Percentiles rank a stretch among this genome's conserved stretches.
These are phyloP conservation scores for Podarcis siculus DNA, from an alignment of 2,797 vertebrate species.

Conservation along the genomic window DNA sequence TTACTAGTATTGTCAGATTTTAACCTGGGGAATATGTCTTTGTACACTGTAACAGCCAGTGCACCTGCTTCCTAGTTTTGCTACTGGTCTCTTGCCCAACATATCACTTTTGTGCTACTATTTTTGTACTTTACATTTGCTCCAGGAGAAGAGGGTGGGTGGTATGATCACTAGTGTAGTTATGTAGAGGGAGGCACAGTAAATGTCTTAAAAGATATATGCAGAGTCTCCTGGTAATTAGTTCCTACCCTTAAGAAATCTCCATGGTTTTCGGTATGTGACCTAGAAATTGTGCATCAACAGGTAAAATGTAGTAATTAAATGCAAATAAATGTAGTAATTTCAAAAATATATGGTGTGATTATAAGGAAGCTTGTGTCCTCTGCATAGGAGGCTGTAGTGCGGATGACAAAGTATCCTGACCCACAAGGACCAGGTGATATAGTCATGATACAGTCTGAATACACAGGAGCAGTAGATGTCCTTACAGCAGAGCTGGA, in stretches of 20 bases:
- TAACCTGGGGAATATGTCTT: not conserved
- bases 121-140: no score
- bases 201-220: not conserved
- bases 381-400: slow-evolving; percentile 65
- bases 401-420: slow-evolving; percentile 77
- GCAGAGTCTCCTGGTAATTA: not conserved
- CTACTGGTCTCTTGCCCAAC: not conserved
- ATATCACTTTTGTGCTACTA: not conserved
- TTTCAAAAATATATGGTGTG: not conserved
- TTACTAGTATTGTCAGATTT: not conserved
- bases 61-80: not conserved
- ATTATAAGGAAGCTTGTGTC: slow-evolving; percentile 18
- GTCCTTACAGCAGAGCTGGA: slow-evolving; percentile 80
- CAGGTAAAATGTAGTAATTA: not conserved
- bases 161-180: not conserved
- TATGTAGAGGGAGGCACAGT: not conserved
- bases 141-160: not conserved
- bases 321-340: not conserved
- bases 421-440: slow-evolving; percentile 77
- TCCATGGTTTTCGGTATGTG: not conserved
- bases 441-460: slow-evolving; percentile 85
- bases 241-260: not conserved
- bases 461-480: slow-evolving; percentile 82
- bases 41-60: not conserved
- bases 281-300: not conserved